These are phyloP conservation scores for Dicrurus megarhynchus DNA, from an alignment of 2,113 vertebrate genomes.

Conservation along the genomic window DNA sequence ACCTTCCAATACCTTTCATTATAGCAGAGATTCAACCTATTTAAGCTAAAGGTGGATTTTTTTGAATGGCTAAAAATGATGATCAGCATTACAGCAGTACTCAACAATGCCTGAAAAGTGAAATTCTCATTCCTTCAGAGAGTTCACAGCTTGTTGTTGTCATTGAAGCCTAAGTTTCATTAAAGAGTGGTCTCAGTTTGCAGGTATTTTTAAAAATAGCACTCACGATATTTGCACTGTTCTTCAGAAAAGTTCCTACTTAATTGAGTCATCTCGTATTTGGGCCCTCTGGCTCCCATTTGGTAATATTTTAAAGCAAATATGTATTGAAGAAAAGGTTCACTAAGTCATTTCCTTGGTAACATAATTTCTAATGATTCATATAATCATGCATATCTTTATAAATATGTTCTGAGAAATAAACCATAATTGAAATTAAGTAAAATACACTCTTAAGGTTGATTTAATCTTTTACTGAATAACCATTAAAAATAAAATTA, in stretches of 20 bases:
- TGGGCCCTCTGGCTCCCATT: not conserved
- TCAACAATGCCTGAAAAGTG: not conserved
- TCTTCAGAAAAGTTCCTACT: not conserved
- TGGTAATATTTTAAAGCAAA: not conserved
- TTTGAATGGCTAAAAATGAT: not conserved
- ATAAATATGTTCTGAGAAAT: constrained; percentile 4
- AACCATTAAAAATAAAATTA: constrained; percentile 35
- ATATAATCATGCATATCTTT: not conserved
- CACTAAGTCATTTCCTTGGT: not conserved
- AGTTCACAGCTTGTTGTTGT: not conserved
- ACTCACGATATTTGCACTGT: not conserved
- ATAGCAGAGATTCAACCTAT: not conserved
- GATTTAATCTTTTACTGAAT: constrained; percentile 35
- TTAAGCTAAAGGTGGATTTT: not conserved
- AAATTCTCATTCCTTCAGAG: not conserved
- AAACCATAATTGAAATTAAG: constrained; percentile 46
- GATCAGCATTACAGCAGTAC: not conserved
- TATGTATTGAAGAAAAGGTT: not conserved
- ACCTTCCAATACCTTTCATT: not conserved
- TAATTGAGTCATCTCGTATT: not conserved
- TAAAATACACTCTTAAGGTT: constrained; percentile 46
- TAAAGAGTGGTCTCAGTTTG: not conserved
- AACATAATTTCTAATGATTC: constrained; percentile 17
- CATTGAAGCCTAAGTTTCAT: not conserved
- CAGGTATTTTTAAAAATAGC: not conserved